A percentile compares a stretch with the other conserved stretches of the same genome.
phyloP scores from a whole-genome alignment of 2,797 vertebrate species.

The Phalanger gymnotis region DNA sequence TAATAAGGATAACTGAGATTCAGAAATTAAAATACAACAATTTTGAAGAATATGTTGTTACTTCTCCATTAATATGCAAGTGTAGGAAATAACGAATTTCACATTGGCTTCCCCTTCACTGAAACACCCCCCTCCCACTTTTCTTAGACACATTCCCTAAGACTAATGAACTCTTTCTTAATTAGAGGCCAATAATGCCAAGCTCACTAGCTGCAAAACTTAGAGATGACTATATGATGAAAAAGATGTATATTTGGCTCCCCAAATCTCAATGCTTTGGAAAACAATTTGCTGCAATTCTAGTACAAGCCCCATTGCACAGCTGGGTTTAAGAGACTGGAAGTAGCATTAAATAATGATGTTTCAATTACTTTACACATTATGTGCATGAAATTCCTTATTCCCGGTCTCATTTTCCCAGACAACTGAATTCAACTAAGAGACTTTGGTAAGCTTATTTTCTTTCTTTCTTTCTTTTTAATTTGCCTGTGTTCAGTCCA shows the following conservation, averaged over 20 bases:
- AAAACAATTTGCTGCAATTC: constrained; percentile 20
- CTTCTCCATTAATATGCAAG: not conserved
- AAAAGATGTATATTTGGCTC: constrained; percentile 9
- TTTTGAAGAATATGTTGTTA: not conserved
- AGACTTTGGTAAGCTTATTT: constrained; percentile 12
- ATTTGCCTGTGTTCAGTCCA: constrained; percentile 25
- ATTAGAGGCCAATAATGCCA: constrained; percentile 9
- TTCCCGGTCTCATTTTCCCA: constrained; percentile 38
- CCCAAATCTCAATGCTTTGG: not conserved
- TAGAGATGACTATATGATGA: constrained; percentile 8
- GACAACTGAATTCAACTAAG: not conserved
- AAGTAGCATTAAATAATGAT: constrained; percentile 23
- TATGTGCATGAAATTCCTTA: constrained; percentile 1
- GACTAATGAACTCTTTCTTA: constrained; percentile 32
- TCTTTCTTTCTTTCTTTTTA: constrained; percentile 49
- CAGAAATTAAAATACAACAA: not conserved
- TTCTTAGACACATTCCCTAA: constrained; percentile 40
- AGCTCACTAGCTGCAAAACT: constrained; percentile 30
- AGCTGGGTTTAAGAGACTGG: constrained; percentile 14
- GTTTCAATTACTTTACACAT: constrained; percentile 38
- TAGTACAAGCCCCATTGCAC: not conserved
- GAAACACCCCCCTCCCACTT: not conserved
- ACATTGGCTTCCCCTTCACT: not conserved
- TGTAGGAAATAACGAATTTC: not conserved
- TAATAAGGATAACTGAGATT: not conserved